Evolutionary conservation across 2,888 invertebrate genomes (phyloP), one percentile per base, ranked within the genome.

Genomic region (Temnothorax unifasciatus): DNA sequence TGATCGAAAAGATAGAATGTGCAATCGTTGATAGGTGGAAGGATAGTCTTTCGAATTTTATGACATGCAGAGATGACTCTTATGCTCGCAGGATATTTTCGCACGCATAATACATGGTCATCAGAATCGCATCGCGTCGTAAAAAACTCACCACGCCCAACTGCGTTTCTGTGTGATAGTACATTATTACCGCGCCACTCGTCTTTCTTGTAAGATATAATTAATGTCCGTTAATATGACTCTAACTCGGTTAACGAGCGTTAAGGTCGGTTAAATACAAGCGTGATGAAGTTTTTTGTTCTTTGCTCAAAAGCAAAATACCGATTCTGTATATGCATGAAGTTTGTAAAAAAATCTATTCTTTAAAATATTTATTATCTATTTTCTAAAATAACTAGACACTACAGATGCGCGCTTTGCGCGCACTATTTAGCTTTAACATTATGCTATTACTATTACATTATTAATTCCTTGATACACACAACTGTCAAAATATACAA

Each of bases 71-170:
- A 21, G 41, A 68, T 29, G 68, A 57, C 15, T 66, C 68, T 77
- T 68, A 29, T n/a, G 54, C 41, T 34, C 54, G 68, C 41, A 29
- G 29, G 41, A 68, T 77, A 77, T 68, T 68, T 54, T 77, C 64
- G 69, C 54, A 69, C 69, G 69, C 57, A 57, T 69, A 69, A 69
- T 61, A 75, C 47, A 44, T 41, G 69, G 59, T 71, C 83, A 79
- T 86, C 74, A 63, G 68, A 54, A 57, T 29, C 21, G 50, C 68
- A 68, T 8, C 21, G 73, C 52, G 11, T 44, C n/a, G 84, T 47
- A 63, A 84, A 71, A 82, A 61, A 52, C 52, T 59, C 61, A 71
- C 71, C 79, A 83, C 87, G 57, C 87, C 85, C 82, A 44, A n/a
- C 54, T 41, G 21, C 25, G 66, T 71, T 47, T 64, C 34, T 29